phyloP scores from a whole-genome alignment of 2,797 vertebrate genomes.

The Loriculus beryllinus region DNA sequence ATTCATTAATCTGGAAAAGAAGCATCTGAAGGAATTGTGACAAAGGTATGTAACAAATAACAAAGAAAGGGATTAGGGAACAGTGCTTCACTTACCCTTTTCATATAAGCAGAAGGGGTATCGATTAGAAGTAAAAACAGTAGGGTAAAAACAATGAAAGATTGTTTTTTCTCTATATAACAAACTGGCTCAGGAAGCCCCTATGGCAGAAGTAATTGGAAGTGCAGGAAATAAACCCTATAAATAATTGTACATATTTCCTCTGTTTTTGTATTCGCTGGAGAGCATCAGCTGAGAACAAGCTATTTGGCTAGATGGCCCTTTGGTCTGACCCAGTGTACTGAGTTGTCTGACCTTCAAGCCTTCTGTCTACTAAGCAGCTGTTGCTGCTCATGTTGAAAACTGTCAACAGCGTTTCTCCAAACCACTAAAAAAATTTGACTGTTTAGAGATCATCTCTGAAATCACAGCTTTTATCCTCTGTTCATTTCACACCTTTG shows the following conservation, averaged over 20 bases:
- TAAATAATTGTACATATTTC: neutral
- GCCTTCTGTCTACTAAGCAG: neutral
- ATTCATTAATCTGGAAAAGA: neutral
- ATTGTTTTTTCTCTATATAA: neutral
- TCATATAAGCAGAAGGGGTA: neutral
- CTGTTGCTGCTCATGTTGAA: neutral
- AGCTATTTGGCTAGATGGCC: neutral
- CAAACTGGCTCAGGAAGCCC: neutral
- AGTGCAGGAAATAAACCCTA: neutral
- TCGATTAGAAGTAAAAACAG: neutral
- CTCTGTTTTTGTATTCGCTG: neutral
- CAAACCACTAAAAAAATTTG: neutral
- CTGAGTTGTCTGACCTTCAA: neutral
- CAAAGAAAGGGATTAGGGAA: neutral
- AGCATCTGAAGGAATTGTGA: neutral
- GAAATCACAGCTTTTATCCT: neutral
- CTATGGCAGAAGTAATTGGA: neutral
- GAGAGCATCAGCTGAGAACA: neutral
- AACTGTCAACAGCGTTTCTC: neutral
- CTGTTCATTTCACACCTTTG: neutral
- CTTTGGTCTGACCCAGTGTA: neutral
- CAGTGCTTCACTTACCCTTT: neutral
- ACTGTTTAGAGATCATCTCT: neutral
- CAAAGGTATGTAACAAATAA: neutral
- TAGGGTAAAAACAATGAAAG: neutral